These are phyloP conservation scores for Ladona fulva DNA, from an alignment of 1,140 invertebrate species.

Conservation along the genomic window DNA sequence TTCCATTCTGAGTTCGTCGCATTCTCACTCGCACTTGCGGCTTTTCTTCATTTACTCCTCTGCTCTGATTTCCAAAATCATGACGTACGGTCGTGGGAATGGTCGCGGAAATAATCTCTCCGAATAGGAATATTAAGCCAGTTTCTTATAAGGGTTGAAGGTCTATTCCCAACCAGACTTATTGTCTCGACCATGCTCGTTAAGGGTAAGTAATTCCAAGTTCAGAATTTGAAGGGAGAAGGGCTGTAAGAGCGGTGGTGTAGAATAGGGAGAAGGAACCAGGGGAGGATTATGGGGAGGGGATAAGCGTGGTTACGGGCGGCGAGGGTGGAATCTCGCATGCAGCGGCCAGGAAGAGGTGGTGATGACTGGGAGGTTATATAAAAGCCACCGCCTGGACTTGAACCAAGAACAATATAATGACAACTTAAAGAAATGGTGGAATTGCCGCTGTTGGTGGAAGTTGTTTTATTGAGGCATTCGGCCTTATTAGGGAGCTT, in stretches of 20 bases:
- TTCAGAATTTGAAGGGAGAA: not conserved
- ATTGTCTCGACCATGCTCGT: not conserved
- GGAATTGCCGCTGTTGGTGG: not conserved
- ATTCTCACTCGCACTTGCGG: no score
- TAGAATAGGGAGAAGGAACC: not conserved
- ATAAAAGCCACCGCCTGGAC: not conserved
- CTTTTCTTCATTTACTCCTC: no score
- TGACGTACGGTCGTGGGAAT: no score
- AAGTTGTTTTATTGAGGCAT: not conserved
- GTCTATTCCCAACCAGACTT: not conserved
- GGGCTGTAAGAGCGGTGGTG: not conserved
- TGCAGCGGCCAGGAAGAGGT: not conserved
- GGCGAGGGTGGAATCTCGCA: not conserved
- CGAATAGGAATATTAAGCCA: no score
- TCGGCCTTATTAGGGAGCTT: not conserved
- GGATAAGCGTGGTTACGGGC: not conserved
- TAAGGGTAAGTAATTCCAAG: not conserved
- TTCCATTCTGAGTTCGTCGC: no score
- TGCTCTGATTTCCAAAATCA: no score
- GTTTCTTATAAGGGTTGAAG: no score
- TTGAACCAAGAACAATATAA: constrained; percentile 7
- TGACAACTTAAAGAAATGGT: not conserved
- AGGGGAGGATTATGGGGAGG: not conserved
- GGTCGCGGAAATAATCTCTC: no score
- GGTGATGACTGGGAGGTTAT: not conserved